Evolutionary conservation across 2,797 vertebrate species (phyloP), one percentile per base, ranked within the genome.

Genomic region (Thalassophryne amazonica): DNA sequence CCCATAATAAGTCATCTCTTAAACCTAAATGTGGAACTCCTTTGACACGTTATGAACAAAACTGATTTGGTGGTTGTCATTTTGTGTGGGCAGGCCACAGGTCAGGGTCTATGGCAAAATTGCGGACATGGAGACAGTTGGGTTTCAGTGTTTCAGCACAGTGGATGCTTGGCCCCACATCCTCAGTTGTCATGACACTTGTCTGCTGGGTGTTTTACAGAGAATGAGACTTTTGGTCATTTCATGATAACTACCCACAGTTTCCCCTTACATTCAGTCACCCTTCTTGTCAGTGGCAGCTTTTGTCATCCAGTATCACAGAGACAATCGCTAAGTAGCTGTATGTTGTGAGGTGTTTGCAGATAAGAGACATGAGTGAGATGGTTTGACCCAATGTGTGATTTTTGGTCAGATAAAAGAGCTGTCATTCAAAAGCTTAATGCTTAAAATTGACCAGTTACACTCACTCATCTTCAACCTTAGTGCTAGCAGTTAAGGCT

Each of bases 311-410:
- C 15, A 41, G 4, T 15, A 22, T 33, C 11, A 32, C 37, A 55
- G 42, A 51, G 47, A 56, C 23, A 40, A 15, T 31, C n/a, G 43
- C 5, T 29, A 30, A 12, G 11, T 6, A 25, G 40, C 21, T 21
- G 7, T 2, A 17, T 31, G 66, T 71, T 36, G 24, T 42, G 13
- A 52, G 12, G 21, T 24, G 14, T 25, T 2, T 28, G 23, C 21
- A 64, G 74, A 83, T 81, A 78, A 69, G 51, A 40, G 37, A 12
- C 2, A 37, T 58, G 28, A 38, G 69, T 78, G 58, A 51, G 69
- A 76, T 57, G 5, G 29, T 43, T 56, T 39, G 52, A 61, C 50
- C 42, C 60, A 51, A 54, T 33, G n/a, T 28, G 12, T 24, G 33
- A 14, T 37, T 20, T 39, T 22, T 52, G 8, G 5, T 9, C n/a